phyloP scores from a whole-genome alignment of 2,888 invertebrate species.

The Rhamnusium bicolor region DNA sequence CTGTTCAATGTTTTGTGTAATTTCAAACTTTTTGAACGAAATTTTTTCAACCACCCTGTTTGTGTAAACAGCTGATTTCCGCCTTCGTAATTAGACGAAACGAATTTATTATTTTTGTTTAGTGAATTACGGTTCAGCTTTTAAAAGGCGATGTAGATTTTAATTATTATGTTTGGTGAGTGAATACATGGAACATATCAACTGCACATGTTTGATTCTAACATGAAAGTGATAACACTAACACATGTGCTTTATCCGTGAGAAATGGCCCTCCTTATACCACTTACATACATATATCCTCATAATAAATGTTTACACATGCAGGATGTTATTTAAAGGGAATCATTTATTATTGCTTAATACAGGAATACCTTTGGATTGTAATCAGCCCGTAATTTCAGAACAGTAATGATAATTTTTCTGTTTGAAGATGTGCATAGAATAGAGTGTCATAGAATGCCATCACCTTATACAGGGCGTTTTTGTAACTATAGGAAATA shows the following conservation, averaged over 20 bases:
- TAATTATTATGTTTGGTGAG: slow-evolving; percentile 39
- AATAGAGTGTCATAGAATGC: no score
- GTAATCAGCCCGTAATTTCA: background rate
- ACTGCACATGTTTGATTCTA: slow-evolving; percentile 46
- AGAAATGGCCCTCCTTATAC: slow-evolving; percentile 39
- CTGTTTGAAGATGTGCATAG: no score
- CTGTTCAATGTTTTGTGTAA: no score
- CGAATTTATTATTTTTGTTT: slow-evolving; percentile 24
- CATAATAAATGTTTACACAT: slow-evolving; percentile 1
- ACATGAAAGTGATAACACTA: slow-evolving; percentile 44
- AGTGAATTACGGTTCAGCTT: background rate
- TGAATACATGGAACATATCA: slow-evolving; percentile 45
- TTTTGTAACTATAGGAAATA: no score
- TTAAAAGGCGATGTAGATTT: slow-evolving; percentile 33
- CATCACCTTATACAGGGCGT: no score
- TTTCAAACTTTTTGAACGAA: no score
- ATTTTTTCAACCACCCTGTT: background rate
- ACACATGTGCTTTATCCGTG: slow-evolving; percentile 49
- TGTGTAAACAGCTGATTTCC: background rate
- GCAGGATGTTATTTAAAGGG: background rate
- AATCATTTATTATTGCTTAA: background rate
- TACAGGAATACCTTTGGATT: background rate
- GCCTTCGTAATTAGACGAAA: background rate
- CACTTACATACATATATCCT: slow-evolving; percentile 17
- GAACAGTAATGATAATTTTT: no score